Evolutionary conservation across 2,113 vertebrate genomes (phyloP).

Genomic region (Myanophis thanlyinensis): DNA sequence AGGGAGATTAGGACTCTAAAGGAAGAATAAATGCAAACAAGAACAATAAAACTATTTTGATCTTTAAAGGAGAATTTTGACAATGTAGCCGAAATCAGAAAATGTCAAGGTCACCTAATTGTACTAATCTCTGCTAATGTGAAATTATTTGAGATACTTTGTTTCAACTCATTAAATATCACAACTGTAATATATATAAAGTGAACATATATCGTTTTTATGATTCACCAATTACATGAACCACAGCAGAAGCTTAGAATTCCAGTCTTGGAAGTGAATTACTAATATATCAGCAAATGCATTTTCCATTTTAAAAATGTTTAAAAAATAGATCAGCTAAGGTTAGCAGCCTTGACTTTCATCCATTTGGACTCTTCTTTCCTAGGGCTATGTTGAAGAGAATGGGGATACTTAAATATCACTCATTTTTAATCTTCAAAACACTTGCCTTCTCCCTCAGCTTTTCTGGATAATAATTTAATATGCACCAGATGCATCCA

Average conservation of each 20-base stretch:
- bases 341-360: neutral
- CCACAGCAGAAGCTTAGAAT: conserved; percentile 10
- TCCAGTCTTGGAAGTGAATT: conserved; percentile 12
- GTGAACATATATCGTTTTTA: neutral
- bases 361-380: neutral
- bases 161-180: neutral
- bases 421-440: neutral
- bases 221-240: accelerated
- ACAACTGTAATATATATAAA: neutral
- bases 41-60: neutral
- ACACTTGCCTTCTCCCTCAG: neutral
- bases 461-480: neutral
- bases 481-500: neutral
- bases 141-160: neutral
- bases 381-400: neutral
- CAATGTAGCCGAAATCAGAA: neutral
- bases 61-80: neutral
- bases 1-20: neutral
- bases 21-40: neutral
- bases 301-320: neutral
- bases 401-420: neutral
- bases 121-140: neutral
- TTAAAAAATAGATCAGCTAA: neutral
- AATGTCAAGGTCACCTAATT: neutral
- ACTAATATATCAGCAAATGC: neutral